Base-by-base conservation (phyloP, 2,797 vertebrate genomes). In the Sandelia bainsii region DNA sequence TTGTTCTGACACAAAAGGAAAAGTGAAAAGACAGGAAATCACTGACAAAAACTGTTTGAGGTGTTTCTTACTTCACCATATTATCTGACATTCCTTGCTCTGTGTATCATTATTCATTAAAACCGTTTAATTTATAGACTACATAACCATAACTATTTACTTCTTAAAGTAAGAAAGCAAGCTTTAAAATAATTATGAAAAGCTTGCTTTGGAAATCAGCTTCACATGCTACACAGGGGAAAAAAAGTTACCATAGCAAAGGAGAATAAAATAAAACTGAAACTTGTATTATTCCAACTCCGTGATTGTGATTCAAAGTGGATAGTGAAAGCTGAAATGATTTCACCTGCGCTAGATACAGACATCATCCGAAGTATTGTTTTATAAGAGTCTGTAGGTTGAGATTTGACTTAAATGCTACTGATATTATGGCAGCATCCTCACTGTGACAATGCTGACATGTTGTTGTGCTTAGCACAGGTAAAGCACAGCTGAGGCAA, bases 1-100 rank as follows among this genome's bases (percentile, higher is more conserved):
- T 77, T 79, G 64, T 77, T 86, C 76, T 59, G 71, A 84, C 59
- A 68, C 56, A 50, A 20, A 42, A 63, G 49, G 68, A 40, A 70
- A 77, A 62, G 49, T 72, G 61, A 75, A 48, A 64, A 79, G 46
- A 74, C 46, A 79, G 64, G 62, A 79, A 79, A 80, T 74, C 61
- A 62, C 57, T 75, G 61, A 72, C 62, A 79, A 66, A 72, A 52
- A 65, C 9, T 0, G 34, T 63, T 64, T 69, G 22, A 68, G 72
- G 48, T 61, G 58, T 12, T 20, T 51, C 50, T 54, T 50, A 9
- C 3, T 23, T 39, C n/a, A 27, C 17, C 6, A 59, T 20, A 62
- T 42, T 25, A 39, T 39, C 10, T 58, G 25, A 9, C 45, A 12
- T 22, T 62, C 13, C 19, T 60, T 44, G 19, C 3, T 59, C 20